phyloP scores from a whole-genome alignment of 2,888 invertebrate species.

The Chymomyza caudatula region DNA sequence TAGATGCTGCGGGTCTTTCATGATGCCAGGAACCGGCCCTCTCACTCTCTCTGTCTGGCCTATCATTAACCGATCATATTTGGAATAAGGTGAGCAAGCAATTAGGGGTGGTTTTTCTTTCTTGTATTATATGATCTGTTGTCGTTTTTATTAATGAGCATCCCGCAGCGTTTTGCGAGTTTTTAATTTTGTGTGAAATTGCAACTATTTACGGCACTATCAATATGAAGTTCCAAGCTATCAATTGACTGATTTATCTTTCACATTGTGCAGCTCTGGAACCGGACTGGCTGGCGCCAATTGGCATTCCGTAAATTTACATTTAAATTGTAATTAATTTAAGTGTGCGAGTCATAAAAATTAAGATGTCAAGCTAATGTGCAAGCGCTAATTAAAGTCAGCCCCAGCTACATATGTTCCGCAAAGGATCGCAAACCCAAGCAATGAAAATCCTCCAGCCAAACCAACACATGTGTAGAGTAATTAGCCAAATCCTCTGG shows the following conservation, averaged over 20 bases:
- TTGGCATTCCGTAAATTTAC: slow-evolving; percentile 29
- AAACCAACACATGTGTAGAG: slow-evolving; percentile 29
- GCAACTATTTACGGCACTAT: slow-evolving; percentile 5
- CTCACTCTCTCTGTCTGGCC: slow-evolving; percentile 4
- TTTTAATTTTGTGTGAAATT: slow-evolving; percentile 45
- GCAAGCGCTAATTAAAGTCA: slow-evolving; percentile 57
- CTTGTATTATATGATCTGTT: slow-evolving; percentile 38
- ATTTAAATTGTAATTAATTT: slow-evolving; percentile 64
- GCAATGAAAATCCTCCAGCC: background rate
- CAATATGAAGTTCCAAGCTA: slow-evolving; percentile 5
- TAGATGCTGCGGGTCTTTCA: background rate
- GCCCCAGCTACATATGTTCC: background rate
- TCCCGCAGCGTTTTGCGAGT: slow-evolving; percentile 10
- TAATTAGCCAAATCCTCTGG: slow-evolving; percentile 65
- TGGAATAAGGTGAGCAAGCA: slow-evolving; percentile 54
- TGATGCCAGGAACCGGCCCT: slow-evolving; percentile 4
- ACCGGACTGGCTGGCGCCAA: slow-evolving; percentile 43
- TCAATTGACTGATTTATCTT: background rate
- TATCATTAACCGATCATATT: slow-evolving; percentile 73
- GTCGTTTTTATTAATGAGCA: slow-evolving; percentile 31
- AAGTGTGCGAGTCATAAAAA: slow-evolving; percentile 39
- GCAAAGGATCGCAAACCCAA: background rate
- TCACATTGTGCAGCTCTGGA: slow-evolving; percentile 20
- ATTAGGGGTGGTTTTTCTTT: slow-evolving; percentile 63
- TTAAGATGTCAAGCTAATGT: slow-evolving; percentile 57